Conservation (phyloP, 2,888 invertebrate species). For the Xylota segnis region DNA sequence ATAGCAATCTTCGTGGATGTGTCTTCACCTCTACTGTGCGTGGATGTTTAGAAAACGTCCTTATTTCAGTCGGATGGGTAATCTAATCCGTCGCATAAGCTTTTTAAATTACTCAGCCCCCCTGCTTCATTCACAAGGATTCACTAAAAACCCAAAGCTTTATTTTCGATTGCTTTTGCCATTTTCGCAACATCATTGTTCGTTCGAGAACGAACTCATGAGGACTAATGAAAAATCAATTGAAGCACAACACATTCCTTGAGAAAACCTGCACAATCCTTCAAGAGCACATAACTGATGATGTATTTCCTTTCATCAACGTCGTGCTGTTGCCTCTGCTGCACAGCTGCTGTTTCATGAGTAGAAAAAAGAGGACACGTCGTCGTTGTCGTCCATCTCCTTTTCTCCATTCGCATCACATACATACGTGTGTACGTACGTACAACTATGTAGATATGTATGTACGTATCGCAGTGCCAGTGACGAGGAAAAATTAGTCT, state of each 20-base stretch:
- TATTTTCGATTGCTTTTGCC: slow-evolving; percentile 38
- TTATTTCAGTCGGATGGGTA: too few species aligned
- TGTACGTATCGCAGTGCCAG: slow-evolving; percentile 42
- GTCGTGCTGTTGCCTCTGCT: slow-evolving; percentile 33
- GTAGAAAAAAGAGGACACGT: slow-evolving; percentile 22
- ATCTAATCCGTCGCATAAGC: too few species aligned
- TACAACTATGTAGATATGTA: too few species aligned
- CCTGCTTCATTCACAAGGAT: not conserved
- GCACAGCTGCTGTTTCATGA: slow-evolving; percentile 56
- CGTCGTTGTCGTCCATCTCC: not conserved
- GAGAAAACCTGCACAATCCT: slow-evolving; percentile 54
- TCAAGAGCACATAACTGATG: slow-evolving; percentile 69
- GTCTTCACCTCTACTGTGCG: too few species aligned
- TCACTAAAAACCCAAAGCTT: not conserved
- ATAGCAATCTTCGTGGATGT: too few species aligned
- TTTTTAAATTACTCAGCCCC: too few species aligned
- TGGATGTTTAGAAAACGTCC: too few species aligned
- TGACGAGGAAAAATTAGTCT: slow-evolving; percentile 77
- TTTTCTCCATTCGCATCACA: not conserved
- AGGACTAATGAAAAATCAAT: slow-evolving; percentile 76
- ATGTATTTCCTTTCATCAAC: slow-evolving; percentile 75
- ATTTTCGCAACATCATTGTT: slow-evolving; percentile 39
- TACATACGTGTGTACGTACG: too few species aligned
- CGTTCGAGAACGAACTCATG: slow-evolving; percentile 39
- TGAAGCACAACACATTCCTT: slow-evolving; percentile 61